Conservation (phyloP, 1,140 invertebrate genomes). For the Papilio machaon region DNA sequence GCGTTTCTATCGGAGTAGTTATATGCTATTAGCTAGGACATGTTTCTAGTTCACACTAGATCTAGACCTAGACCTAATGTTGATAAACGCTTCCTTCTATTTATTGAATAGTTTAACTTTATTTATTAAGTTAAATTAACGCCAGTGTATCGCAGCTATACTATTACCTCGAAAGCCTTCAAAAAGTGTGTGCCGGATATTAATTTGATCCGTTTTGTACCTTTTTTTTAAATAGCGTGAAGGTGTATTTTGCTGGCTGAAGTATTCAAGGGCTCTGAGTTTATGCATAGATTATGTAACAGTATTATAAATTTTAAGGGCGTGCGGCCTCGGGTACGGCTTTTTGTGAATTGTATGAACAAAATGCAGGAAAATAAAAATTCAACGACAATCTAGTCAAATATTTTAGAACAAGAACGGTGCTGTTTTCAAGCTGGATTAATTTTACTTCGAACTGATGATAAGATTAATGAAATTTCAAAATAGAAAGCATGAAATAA, state of each 20-base stretch:
- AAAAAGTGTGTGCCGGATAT: neutral
- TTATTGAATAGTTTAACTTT: slow-evolving; percentile 63
- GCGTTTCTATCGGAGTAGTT: slow-evolving; percentile 74
- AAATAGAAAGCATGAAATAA: no score
- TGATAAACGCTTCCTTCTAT: slow-evolving; percentile 68
- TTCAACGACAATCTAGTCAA: slow-evolving; percentile 36
- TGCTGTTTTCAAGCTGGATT: no score
- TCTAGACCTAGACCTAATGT: slow-evolving; percentile 63
- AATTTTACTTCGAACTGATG: no score
- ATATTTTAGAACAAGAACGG: neutral
- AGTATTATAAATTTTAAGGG: slow-evolving; percentile 68
- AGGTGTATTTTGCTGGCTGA: slow-evolving; percentile 36
- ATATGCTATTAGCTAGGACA: slow-evolving; percentile 73
- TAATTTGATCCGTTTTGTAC: neutral
- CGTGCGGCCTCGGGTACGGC: slow-evolving; percentile 32
- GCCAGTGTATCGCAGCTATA: slow-evolving; percentile 29
- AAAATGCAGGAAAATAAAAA: neutral
- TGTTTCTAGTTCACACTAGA: slow-evolving; percentile 48
- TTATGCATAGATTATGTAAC: slow-evolving; percentile 59
- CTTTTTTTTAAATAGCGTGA: slow-evolving; percentile 39
- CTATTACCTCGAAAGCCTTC: neutral
- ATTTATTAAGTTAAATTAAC: slow-evolving; percentile 56
- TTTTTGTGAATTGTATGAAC: no score
- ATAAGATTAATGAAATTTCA: no score
- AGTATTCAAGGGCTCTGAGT: slow-evolving; percentile 39